Base-by-base conservation (phyloP, 2,888 invertebrate species). In the Urechis unicinctus region DNA sequence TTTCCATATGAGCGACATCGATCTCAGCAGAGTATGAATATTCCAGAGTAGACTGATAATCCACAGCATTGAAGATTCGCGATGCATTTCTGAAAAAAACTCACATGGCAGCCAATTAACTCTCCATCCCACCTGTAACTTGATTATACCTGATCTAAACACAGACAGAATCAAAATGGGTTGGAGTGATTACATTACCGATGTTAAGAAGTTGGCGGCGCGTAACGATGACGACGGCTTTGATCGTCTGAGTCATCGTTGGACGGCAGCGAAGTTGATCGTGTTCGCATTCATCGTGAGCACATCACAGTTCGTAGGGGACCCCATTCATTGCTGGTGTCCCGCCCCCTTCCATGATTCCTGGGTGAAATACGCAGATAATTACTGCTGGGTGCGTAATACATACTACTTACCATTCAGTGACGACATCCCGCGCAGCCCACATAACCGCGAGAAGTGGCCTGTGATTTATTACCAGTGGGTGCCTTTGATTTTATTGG, bases 401-500 rank as follows among this genome's bases (percentile, higher is more conserved):
- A 61, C 62, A 5, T 58, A 58, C 45, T 52, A 55, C 44, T 43
- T 58, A 28, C 48, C 47, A 28, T 71, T 71, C 51, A 61, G 68
- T 29, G 61, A 66, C 44, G 24, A 68, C 42, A 64, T 74, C 4
- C 75, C 74, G 6, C 17, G n/a, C 9, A 25, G 28, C 30, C 25
- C 29, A 6, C 30, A 45, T 9, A 24, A 6, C 6, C 45, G 53
- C 6, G 53, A 29, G n/a, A 22, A 48, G 29, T 1, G 22, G 41
- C 53, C 42, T n/a, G 54, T 56, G 48, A 44, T 22, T 24, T 56
- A 56, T 61, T 76, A 76, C 61, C 77, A 78, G 62, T 78, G 74
- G 80, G 72, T 79, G 59, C 75, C 80, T 61, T 70, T 80, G 74
- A 70, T 80, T 52, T 71, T 81, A 17, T 74, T 80, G 30, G 70